Conservation (phyloP, 2,113 vertebrate species). For the Thamnaconus septentrionalis region DNA sequence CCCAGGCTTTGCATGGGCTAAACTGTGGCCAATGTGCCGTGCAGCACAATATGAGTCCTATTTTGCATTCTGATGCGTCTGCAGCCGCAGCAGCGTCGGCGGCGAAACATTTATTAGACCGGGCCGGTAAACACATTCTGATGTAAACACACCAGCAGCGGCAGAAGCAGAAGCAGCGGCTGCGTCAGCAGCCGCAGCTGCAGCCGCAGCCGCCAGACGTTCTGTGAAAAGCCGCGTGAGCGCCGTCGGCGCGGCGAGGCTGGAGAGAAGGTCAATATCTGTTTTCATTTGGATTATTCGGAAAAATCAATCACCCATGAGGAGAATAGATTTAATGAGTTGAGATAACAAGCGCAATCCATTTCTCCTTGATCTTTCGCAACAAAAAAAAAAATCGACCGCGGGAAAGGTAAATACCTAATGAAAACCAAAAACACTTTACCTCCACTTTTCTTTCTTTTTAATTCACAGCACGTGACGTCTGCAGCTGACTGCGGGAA, state of each 20-base stretch:
- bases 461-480: slow-evolving; percentile 9
- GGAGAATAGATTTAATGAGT: slow-evolving; percentile 41
- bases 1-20: not conserved
- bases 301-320: slow-evolving; percentile 43
- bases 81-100: no score
- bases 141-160: not conserved
- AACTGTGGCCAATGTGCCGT: not conserved
- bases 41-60: not conserved
- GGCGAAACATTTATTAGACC: slow-evolving; percentile 6
- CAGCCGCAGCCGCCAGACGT: no score
- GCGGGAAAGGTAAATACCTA: slow-evolving; percentile 14
- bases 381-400: slow-evolving; percentile 5
- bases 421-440: slow-evolving; percentile 10
- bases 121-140: slow-evolving; percentile 2
- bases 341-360: slow-evolving; percentile 28
- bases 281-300: slow-evolving; percentile 33
- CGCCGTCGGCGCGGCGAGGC: not conserved
- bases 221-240: slow-evolving; percentile 6
- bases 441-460: not conserved
- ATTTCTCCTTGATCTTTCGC: slow-evolving; percentile 18
- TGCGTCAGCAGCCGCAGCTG: no score
- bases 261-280: slow-evolving; percentile 30
- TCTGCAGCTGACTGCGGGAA: not conserved
- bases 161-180: no score
- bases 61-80: not conserved